phyloP scores from a whole-genome alignment of 2,888 invertebrate genomes.

The Ptychoptera albimana region DNA sequence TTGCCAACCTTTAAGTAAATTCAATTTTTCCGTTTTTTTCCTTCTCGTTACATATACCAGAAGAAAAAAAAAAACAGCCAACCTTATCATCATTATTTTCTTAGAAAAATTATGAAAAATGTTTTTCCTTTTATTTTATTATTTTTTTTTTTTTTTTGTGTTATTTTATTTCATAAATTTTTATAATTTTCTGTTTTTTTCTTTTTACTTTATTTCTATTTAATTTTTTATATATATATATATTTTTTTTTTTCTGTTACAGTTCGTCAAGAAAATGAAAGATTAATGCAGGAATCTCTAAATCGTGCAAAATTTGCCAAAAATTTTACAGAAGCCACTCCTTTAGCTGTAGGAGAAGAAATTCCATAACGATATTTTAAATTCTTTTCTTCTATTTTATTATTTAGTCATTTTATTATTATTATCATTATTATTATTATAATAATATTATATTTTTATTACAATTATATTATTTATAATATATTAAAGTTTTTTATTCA shows the following conservation, averaged over 20 bases:
- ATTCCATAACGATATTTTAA: slow-evolving; percentile 18
- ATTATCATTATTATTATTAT: neutral
- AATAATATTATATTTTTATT: neutral
- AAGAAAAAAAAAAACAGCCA: too few relatives aligned
- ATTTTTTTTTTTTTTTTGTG: too few relatives aligned
- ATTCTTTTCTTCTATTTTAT: neutral
- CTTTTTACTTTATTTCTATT: neutral
- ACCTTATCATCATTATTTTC: too few relatives aligned
- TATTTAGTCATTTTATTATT: neutral
- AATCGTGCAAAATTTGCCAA: slow-evolving; percentile 32
- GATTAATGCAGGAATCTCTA: slow-evolving; percentile 62
- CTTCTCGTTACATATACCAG: too few relatives aligned
- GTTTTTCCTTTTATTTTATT: too few relatives aligned
- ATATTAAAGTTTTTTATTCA: neutral
- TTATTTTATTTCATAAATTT: neutral
- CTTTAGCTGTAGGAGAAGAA: slow-evolving; percentile 15
- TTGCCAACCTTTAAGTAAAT: too few relatives aligned
- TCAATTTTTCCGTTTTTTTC: too few relatives aligned
- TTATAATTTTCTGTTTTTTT: neutral
- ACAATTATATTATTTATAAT: neutral
- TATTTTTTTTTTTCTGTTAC: slow-evolving; percentile 36
- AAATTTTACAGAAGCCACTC: slow-evolving; percentile 26
- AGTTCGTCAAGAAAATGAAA: slow-evolving; percentile 83
- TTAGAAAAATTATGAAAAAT: too few relatives aligned
- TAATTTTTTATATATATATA: slow-evolving; percentile 7